A percentile compares a stretch with the other conserved stretches of the same genome.
Conservation (phyloP, 2,888 invertebrate genomes). For the Coleophora deauratella region DNA sequence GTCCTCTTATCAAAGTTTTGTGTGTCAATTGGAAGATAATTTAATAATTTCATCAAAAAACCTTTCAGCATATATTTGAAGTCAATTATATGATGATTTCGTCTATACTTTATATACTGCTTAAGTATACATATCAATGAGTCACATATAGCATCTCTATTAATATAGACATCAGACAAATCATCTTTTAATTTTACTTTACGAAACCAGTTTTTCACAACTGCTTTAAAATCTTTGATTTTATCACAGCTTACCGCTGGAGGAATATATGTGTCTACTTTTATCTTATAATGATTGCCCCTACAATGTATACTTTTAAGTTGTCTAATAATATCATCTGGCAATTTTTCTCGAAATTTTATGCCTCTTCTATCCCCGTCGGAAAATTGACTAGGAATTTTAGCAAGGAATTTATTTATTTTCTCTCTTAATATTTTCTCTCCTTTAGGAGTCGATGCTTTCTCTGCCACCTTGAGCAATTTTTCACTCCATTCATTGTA, state of each 20-base stretch:
- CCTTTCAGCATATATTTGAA: slow-evolving; percentile 9
- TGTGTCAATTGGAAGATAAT: slow-evolving; percentile 12
- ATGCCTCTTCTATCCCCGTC: slow-evolving; percentile 15
- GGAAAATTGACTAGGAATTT: slow-evolving; percentile 14
- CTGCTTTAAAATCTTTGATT: background rate
- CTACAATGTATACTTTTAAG: slow-evolving; percentile 10
- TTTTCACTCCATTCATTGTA: slow-evolving; percentile 18
- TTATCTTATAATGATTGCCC: too few species aligned
- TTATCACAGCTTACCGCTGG: background rate
- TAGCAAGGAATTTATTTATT: slow-evolving; percentile 21
- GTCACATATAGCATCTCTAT: slow-evolving; percentile 11
- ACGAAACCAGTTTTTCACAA: slow-evolving; percentile 13
- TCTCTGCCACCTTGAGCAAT: slow-evolving; percentile 19
- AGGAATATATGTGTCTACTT: too few species aligned
- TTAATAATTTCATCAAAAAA: slow-evolving; percentile 10
- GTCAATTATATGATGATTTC: slow-evolving; percentile 5
- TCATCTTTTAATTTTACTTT: slow-evolving; percentile 12
- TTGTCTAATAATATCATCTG: slow-evolving; percentile 18
- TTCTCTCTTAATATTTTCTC: slow-evolving; percentile 23
- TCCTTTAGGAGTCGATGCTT: slow-evolving; percentile 20
- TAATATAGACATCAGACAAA: slow-evolving; percentile 8
- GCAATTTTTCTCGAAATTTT: slow-evolving; percentile 19
- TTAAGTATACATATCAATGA: slow-evolving; percentile 11
- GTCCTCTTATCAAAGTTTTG: slow-evolving; percentile 5
- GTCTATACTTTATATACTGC: slow-evolving; percentile 11